Percentiles rank a stretch among this genome's conserved stretches.
These are phyloP conservation scores for Guaruba guarouba DNA, from an alignment of 2,113 vertebrate genomes.

Conservation along the genomic window DNA sequence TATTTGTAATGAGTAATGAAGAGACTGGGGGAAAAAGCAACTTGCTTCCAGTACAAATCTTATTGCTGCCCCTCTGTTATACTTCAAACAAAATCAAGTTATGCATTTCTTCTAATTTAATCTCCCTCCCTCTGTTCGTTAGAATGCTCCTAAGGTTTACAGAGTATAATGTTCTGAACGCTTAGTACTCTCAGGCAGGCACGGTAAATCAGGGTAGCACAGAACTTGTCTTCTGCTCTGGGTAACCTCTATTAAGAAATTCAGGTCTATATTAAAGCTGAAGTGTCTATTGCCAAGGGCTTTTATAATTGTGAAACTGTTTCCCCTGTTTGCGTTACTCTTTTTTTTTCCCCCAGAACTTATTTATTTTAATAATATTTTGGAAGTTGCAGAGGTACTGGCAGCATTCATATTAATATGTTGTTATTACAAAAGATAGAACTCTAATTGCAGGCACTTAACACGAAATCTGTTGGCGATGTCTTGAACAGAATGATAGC, in stretches of 20 bases:
- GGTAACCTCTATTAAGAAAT: background rate
- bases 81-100: background rate
- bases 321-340: background rate
- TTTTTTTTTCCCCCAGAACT: background rate
- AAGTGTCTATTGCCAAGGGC: background rate
- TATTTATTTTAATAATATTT: slow-evolving; percentile 52
- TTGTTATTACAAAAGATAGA: slow-evolving; percentile 9
- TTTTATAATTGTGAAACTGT: background rate
- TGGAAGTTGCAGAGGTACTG: slow-evolving; percentile 19
- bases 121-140: background rate
- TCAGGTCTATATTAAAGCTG: background rate
- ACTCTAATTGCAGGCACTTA: slow-evolving; percentile 54
- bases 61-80: background rate
- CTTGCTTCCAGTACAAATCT: background rate
- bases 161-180: background rate
- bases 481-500: slow-evolving; percentile 14
- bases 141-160: background rate
- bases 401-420: background rate
- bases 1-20: slow-evolving; percentile 37
- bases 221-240: background rate
- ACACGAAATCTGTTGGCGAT: slow-evolving; percentile 26
- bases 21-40: background rate
- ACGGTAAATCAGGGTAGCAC: background rate
- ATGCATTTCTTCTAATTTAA: background rate
- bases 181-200: background rate